phyloP scores from a whole-genome alignment of 2,888 invertebrate species.

The Lottia scabra region DNA sequence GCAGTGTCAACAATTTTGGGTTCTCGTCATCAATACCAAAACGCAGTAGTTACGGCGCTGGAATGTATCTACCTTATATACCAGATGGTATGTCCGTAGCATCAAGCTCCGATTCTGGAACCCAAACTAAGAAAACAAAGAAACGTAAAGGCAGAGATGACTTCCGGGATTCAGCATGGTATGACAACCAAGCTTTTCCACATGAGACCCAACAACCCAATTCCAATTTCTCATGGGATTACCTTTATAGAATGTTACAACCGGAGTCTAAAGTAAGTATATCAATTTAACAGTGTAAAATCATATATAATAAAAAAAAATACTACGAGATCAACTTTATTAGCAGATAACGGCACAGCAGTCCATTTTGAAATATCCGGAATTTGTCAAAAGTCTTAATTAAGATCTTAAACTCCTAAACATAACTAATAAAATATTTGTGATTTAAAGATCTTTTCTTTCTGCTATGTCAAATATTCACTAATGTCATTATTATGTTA shows the following conservation, averaged over 20 bases:
- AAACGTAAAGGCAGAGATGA: not conserved
- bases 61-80: not conserved
- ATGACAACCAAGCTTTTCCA: not conserved
- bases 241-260: constrained; percentile 8
- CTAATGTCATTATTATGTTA: too few relatives aligned
- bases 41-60: not conserved
- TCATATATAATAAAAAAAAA: too few relatives aligned
- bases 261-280: constrained; percentile 12
- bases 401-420: too few relatives aligned
- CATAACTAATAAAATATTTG: too few relatives aligned
- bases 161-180: not conserved
- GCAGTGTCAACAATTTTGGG: not conserved
- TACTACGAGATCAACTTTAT: not conserved
- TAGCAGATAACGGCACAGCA: too few relatives aligned
- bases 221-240: constrained; percentile 17
- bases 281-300: not conserved
- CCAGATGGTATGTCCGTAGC: not conserved
- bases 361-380: not conserved
- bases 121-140: not conserved
- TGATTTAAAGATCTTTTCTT: too few relatives aligned
- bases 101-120: not conserved
- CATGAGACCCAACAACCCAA: not conserved
- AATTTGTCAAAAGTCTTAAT: too few relatives aligned
- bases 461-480: too few relatives aligned
- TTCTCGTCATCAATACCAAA: not conserved